Percentiles rank a stretch among this genome's conserved stretches.
Evolutionary conservation across 2,113 vertebrate genomes (phyloP).

Genomic region (Gavia stellata): DNA sequence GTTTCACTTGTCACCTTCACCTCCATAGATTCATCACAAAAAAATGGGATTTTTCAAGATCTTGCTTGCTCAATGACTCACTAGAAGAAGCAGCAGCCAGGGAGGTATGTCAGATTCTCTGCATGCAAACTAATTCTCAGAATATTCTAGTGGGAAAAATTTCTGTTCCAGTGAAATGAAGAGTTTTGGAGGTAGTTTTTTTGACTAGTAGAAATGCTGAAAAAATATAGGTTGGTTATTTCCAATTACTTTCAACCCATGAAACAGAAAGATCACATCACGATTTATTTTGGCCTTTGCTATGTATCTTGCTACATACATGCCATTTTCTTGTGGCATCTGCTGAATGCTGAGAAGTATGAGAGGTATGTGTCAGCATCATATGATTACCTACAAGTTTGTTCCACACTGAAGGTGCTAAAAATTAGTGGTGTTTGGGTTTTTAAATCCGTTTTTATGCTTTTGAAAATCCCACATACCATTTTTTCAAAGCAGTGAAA

Average conservation of each 20-base stretch:
- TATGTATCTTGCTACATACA: not conserved
- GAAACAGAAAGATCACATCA: not conserved
- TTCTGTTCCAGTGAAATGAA: not conserved
- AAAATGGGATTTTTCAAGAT: not conserved
- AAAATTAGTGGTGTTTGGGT: not conserved
- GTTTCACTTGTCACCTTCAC: slow-evolving; percentile 18
- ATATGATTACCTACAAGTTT: not conserved
- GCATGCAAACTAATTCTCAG: not conserved
- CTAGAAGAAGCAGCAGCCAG: not conserved
- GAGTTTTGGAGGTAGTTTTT: not conserved
- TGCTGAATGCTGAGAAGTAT: not conserved
- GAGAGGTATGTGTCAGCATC: not conserved
- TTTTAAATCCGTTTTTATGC: not conserved
- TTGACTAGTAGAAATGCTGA: not conserved
- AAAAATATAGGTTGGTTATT: not conserved
- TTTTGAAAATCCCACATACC: not conserved
- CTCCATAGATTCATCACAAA: slow-evolving; percentile 2
- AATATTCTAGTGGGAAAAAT: not conserved
- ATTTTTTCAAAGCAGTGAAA: not conserved
- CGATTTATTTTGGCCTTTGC: not conserved
- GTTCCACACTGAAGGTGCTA: not conserved
- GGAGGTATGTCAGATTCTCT: not conserved
- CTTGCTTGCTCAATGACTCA: not conserved
- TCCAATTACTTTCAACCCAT: not conserved
- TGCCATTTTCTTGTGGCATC: not conserved